Percentiles rank a stretch among this genome's conserved stretches.
Evolutionary conservation across 2,113 vertebrate species (phyloP).

Genomic region (Pholis gunnellus): DNA sequence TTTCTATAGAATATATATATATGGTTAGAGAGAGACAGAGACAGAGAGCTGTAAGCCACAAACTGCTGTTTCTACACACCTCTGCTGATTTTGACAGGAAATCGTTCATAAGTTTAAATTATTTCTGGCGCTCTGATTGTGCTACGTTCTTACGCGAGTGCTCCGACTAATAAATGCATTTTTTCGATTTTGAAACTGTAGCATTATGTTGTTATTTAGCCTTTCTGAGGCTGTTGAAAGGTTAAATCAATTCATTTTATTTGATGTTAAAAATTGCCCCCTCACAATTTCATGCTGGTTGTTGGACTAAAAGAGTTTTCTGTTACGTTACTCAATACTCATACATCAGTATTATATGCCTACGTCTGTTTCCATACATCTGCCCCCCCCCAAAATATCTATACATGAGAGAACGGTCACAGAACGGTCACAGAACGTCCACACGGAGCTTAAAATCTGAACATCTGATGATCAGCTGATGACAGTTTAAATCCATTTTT

Average conservation of each 20-base stretch:
- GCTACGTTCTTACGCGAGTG: too few relatives aligned
- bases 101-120: background rate
- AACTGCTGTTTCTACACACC: too few relatives aligned
- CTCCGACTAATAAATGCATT: background rate
- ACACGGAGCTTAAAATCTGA: background rate
- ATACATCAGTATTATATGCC: background rate
- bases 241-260: background rate
- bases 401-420: too few relatives aligned
- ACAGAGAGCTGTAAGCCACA: background rate
- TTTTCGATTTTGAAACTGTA: background rate
- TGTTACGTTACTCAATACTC: too few relatives aligned
- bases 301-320: too few relatives aligned
- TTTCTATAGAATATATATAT: too few relatives aligned
- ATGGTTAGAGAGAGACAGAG: too few relatives aligned
- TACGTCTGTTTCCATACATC: background rate
- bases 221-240: background rate
- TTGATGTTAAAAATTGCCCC: background rate
- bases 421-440: too few relatives aligned
- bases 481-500: conserved; percentile 27
- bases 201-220: background rate
- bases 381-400: too few relatives aligned
- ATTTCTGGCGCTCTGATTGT: background rate
- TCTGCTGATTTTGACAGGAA: background rate
- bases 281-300: too few relatives aligned
- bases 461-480: conserved; percentile 24